Conservation (phyloP, 35 echinoderm and acorn worm genomes). For the Antedon bifida region DNA sequence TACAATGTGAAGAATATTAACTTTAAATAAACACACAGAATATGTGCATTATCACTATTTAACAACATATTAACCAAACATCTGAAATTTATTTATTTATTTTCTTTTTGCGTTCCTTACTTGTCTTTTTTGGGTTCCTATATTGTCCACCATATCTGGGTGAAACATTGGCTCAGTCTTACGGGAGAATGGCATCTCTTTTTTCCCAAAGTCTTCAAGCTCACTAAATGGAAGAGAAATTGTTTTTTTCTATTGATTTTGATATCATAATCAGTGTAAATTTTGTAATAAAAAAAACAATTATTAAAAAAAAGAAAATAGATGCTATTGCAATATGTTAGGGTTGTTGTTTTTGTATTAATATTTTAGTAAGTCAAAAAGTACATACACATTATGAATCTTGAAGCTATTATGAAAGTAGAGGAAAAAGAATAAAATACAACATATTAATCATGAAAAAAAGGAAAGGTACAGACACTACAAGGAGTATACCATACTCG, state of each 20-base stretch:
- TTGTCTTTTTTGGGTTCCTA: constrained; percentile 13
- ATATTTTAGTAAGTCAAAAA: neutral
- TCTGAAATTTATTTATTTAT: too few relatives aligned
- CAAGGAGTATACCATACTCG: too few relatives aligned
- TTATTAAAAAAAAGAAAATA: too few relatives aligned
- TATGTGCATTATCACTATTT: too few relatives aligned
- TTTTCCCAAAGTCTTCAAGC: constrained; percentile 72
- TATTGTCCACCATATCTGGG: constrained; percentile 43
- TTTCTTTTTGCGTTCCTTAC: constrained; percentile 18
- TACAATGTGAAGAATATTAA: constrained; percentile 11
- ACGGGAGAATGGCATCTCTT: constrained; percentile 57
- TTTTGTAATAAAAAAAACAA: too few relatives aligned
- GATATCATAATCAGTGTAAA: too few relatives aligned
- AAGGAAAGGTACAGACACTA: neutral
- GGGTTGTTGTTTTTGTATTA: too few relatives aligned
- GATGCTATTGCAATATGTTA: too few relatives aligned
- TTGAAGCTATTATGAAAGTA: constrained; percentile 21
- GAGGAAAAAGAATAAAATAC: neutral
- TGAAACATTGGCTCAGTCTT: constrained; percentile 69
- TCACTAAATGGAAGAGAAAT: constrained; percentile 22
- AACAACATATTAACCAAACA: too few relatives aligned
- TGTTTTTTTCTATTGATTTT: too few relatives aligned
- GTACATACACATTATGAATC: constrained; percentile 71
- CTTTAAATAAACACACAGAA: neutral
- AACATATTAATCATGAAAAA: neutral